Evolutionary conservation across 2,113 vertebrate species (phyloP), one percentile per base, ranked within the genome.

Genomic region (Zosterops hypoxanthus): DNA sequence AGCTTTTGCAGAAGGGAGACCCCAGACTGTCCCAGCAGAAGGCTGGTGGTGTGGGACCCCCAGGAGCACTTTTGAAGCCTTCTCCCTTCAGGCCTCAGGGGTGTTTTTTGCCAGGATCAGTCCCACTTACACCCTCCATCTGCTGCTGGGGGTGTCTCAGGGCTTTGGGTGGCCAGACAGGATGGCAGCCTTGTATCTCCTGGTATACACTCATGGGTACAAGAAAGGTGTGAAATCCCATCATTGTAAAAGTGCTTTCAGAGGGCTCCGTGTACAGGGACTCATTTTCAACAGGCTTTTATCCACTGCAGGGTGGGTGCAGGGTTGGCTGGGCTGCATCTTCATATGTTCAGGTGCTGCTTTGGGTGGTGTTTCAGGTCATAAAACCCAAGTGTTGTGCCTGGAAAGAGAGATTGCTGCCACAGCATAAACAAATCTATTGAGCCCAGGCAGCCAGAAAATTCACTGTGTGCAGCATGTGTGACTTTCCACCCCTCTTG

Each of bases 231-330:
- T 21, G 49, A 50, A 50, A 49, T 21, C 26, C 18, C 23, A 2
- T 64, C 6, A 1, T 4, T 25, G 20, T 44, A 7, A 44, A n/a
- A 13, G 22, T 50, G 33, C 46, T 56, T 61, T 26, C 41, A 56
- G 46, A 56, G 41, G 36, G 8, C 18, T 79, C 18, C 0, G 0
- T 55, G 49, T 44, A 2, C 8, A 20, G 22, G n/a, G 11, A 46
- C 7, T 5, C 16, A 3, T 60, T 75, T 78, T 42, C 64, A 70
- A 22, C 4, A 33, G 39, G 23, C 28, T 71, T 69, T 50, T 64
- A 4, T 55, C 31, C 18, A 1, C n/a, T 3, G 2, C 23, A 10
- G 29, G 2, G 2, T 47, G 72, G 25, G 25, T 11, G 20, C 41
- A 8, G 64, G 13, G 8, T 12, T 65, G 46, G 13, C 33, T 23